Percentiles rank a stretch among this genome's conserved stretches.
phyloP scores from a whole-genome alignment of 2,797 vertebrate species.

The Silurus lanzhouensis region DNA sequence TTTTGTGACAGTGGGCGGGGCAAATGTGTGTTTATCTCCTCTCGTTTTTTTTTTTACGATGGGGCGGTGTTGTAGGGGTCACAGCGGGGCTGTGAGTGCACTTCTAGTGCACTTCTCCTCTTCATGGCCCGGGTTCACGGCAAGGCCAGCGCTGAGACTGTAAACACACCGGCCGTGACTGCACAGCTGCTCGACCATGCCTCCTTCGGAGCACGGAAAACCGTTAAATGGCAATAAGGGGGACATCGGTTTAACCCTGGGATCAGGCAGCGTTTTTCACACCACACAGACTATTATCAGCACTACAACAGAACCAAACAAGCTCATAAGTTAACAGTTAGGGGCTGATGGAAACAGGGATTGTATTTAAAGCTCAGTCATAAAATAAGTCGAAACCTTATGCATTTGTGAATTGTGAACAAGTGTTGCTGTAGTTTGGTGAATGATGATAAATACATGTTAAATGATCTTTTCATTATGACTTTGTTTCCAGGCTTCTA shows the following conservation, averaged over 20 bases:
- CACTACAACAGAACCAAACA: not conserved
- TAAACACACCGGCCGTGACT: conserved; percentile 72
- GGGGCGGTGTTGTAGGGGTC: conserved; percentile 52
- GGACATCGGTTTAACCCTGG: conserved; percentile 52
- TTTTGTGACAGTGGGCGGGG: conserved; percentile 68
- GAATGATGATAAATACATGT: not conserved
- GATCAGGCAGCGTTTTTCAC: conserved; percentile 17
- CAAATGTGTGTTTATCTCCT: conserved; percentile 73
- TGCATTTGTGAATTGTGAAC: not conserved
- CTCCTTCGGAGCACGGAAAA: conserved; percentile 44
- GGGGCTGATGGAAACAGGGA: not conserved
- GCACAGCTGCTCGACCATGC: conserved; percentile 47
- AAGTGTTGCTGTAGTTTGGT: not conserved
- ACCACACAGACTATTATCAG: not conserved
- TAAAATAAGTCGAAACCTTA: not conserved
- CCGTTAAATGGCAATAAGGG: conserved; percentile 49
- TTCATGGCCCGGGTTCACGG: conserved; percentile 71
- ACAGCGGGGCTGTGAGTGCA: conserved; percentile 71
- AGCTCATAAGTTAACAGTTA: not conserved
- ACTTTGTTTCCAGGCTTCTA: not conserved
- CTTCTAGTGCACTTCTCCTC: conserved; percentile 73
- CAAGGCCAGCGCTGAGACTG: conserved; percentile 79
- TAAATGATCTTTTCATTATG: not conserved
- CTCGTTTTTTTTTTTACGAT: conserved; percentile 52
- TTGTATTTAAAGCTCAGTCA: too few relatives aligned